A percentile compares a stretch with the other conserved stretches of the same genome.
Conservation (phyloP, 2,113 vertebrate genomes). For the Hymenochirus boettgeri region DNA sequence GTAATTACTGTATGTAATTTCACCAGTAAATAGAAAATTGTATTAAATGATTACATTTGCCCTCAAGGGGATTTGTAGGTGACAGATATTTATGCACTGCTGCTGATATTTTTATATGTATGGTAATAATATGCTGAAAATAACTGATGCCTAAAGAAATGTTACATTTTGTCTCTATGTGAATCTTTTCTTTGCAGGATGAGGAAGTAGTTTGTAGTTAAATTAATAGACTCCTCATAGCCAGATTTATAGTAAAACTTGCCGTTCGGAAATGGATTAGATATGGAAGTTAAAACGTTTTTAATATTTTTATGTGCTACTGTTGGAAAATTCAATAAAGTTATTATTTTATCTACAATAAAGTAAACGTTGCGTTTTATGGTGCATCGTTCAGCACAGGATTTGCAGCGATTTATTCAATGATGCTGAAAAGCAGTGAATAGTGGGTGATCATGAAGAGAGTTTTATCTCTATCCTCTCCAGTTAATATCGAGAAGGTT, state of each 20-base stretch:
- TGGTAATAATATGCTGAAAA: too few relatives aligned
- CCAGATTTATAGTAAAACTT: background rate
- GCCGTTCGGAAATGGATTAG: background rate
- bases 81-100: too few relatives aligned
- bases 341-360: background rate
- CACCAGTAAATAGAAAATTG: too few relatives aligned
- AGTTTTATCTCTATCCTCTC: too few relatives aligned
- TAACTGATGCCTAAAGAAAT: background rate
- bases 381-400: background rate
- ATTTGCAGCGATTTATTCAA: background rate
- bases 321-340: background rate
- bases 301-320: constrained; percentile 1
- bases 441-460: too few relatives aligned
- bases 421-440: background rate
- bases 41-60: too few relatives aligned
- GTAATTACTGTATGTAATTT: too few relatives aligned
- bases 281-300: constrained; percentile 1
- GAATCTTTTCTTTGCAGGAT: background rate
- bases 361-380: constrained; percentile 2
- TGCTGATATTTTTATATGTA: too few relatives aligned
- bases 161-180: background rate
- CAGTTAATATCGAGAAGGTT: too few relatives aligned
- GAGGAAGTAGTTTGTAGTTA: background rate
- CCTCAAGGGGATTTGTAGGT: too few relatives aligned
- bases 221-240: background rate